These are phyloP conservation scores for Trichogramma pretiosum DNA, from an alignment of 1,140 invertebrate genomes.

Conservation along the genomic window DNA sequence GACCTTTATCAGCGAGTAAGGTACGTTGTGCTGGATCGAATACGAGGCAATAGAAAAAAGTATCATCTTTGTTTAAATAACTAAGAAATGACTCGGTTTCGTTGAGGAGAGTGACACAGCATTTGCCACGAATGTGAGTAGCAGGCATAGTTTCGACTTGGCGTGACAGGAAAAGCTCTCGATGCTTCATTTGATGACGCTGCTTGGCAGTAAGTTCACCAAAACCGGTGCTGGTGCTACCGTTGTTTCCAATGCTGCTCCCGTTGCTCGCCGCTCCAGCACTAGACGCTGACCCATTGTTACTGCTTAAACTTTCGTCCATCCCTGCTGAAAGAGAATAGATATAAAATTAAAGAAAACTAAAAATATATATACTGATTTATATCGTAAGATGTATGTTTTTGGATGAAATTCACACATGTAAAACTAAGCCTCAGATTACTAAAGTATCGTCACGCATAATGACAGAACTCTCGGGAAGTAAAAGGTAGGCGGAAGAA, in stretches of 20 bases:
- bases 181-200: constrained; percentile 90
- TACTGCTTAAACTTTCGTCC: not conserved
- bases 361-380: no score
- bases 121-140: constrained; percentile 98
- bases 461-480: constrained; percentile 28
- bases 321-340: not conserved
- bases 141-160: constrained; percentile 97
- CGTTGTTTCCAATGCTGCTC: not conserved
- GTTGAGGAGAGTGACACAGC: constrained; percentile 94
- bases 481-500: not conserved
- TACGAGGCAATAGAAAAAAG: constrained; percentile 98
- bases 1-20: constrained; percentile 92
- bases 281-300: not conserved
- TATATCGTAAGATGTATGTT: no score
- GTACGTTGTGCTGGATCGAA: constrained; percentile 99
- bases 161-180: constrained; percentile 94
- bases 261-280: not conserved
- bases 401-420: no score
- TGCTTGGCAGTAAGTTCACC: constrained; percentile 59
- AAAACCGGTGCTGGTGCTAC: not conserved
- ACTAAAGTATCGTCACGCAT: constrained; percentile 43
- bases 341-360: no score
- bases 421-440: constrained; percentile 49
- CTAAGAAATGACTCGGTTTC: constrained; percentile 93
- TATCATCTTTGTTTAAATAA: constrained; percentile 96